Evolutionary conservation across 2,797 vertebrate species (phyloP).

Genomic region (Amblyopsis hoosieri): DNA sequence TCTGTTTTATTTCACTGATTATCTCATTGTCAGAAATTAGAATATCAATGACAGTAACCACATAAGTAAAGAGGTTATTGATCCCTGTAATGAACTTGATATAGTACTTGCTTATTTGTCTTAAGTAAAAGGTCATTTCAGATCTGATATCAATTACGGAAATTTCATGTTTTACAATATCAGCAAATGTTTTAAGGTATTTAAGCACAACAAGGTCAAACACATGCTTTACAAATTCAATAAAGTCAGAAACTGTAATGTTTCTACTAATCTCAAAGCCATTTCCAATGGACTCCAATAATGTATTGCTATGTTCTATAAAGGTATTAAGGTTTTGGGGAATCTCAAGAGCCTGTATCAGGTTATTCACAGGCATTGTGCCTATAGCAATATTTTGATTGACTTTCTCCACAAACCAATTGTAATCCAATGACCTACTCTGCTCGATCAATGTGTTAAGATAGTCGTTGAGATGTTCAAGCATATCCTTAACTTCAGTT

Average conservation of each 20-base stretch:
- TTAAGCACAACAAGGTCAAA: slow-evolving; percentile 66
- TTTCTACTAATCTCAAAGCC: slow-evolving; percentile 75
- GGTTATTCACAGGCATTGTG: slow-evolving; percentile 73
- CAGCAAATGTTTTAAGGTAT: slow-evolving; percentile 68
- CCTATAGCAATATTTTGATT: slow-evolving; percentile 75
- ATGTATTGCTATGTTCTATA: slow-evolving; percentile 70
- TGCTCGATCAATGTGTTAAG: slow-evolving; percentile 71
- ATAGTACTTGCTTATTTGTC: slow-evolving; percentile 64
- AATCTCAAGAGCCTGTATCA: slow-evolving; percentile 82
- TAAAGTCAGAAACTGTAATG: slow-evolving; percentile 74
- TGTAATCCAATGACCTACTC: slow-evolving; percentile 84
- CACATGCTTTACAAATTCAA: slow-evolving; percentile 75
- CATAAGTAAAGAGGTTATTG: slow-evolving; percentile 48
- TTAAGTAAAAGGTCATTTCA: slow-evolving; percentile 63
- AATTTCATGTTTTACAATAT: slow-evolving; percentile 76
- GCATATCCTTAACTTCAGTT: slow-evolving; percentile 77
- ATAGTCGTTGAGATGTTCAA: slow-evolving; percentile 78
- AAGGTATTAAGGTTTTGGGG: slow-evolving; percentile 81
- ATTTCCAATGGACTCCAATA: slow-evolving; percentile 54
- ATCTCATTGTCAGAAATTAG: slow-evolving; percentile 71
- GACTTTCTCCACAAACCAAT: slow-evolving; percentile 76
- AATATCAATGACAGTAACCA: slow-evolving; percentile 14
- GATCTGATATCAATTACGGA: slow-evolving; percentile 75
- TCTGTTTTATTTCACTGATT: slow-evolving; percentile 66
- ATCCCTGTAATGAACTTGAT: slow-evolving; percentile 42